A percentile compares a stretch with the other conserved stretches of the same genome.
Evolutionary conservation across 2,113 vertebrate genomes (phyloP).

Genomic region (Corydoras maculifer): DNA sequence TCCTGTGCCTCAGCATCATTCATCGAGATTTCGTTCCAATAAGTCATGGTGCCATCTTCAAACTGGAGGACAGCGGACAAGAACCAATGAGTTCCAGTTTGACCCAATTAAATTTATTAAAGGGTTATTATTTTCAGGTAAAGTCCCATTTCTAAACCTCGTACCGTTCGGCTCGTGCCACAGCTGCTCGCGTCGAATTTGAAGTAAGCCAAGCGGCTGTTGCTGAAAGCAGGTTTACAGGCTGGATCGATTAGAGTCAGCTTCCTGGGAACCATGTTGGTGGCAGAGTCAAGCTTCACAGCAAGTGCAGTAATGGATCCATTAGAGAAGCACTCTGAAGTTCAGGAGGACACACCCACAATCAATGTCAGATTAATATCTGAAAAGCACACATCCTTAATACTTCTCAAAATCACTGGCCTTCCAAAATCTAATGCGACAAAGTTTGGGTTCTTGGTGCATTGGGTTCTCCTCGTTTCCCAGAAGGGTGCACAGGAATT

Average conservation of each 20-base stretch:
- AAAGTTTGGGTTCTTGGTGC: no score
- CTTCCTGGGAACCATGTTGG: slow-evolving; percentile 39
- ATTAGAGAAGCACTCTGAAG: slow-evolving; percentile 60
- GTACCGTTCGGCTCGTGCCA: slow-evolving; percentile 61
- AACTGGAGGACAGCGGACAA: slow-evolving; percentile 49
- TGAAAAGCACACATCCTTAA: background rate
- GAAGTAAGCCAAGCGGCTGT: slow-evolving; percentile 59
- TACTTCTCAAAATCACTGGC: no score
- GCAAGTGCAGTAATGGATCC: slow-evolving; percentile 60
- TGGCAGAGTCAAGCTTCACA: slow-evolving; percentile 59
- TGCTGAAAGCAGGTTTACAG: slow-evolving; percentile 56
- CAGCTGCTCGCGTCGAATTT: slow-evolving; percentile 56
- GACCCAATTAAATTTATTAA: no score
- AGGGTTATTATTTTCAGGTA: no score
- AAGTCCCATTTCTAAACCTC: background rate
- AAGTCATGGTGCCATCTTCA: slow-evolving; percentile 54
- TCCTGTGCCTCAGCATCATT: background rate
- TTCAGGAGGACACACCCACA: background rate
- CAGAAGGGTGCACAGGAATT: no score
- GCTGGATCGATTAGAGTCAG: slow-evolving; percentile 58
- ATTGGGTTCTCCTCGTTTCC: no score
- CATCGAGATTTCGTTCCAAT: slow-evolving; percentile 60
- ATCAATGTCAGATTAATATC: background rate
- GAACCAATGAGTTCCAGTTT: no score
- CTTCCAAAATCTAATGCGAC: no score